Conservation (phyloP, 1,140 invertebrate genomes). For the Bombus pascuorum region DNA sequence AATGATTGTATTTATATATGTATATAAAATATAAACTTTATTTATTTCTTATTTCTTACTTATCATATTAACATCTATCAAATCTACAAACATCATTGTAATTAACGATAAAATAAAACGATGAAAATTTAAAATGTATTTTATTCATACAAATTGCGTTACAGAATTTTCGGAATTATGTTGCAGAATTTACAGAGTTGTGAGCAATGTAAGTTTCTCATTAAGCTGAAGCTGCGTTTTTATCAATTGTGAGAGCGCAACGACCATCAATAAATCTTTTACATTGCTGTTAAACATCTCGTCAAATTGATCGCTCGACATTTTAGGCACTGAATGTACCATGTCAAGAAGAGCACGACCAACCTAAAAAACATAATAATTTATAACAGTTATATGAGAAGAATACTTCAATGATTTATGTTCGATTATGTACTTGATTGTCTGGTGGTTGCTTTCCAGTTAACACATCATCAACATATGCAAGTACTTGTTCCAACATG, state of each 20-base stretch:
- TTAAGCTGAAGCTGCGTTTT: conserved; percentile 97
- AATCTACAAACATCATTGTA: not conserved
- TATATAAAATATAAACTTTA: conserved; percentile 32
- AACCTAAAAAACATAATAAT: conserved; percentile 79
- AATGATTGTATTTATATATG: conserved; percentile 3
- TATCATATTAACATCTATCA: not conserved
- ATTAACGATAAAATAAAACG: not conserved
- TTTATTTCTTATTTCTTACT: conserved; percentile 37
- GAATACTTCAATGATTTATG: not conserved
- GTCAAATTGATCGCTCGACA: conserved; percentile 94
- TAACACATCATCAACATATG: conserved; percentile 94
- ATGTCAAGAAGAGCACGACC: conserved; percentile 94
- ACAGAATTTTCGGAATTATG: conserved; percentile 8
- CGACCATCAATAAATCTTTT: conserved; percentile 98
- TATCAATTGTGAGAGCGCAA: conserved; percentile 97
- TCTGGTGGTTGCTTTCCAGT: conserved; percentile 88
- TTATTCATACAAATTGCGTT: conserved; percentile 30
- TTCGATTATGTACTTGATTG: conserved; percentile 83
- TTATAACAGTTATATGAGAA: not conserved
- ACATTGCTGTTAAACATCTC: conserved; percentile 98
- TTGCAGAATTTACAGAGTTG: conserved; percentile 83
- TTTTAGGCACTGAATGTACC: conserved; percentile 94
- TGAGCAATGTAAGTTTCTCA: conserved; percentile 94
- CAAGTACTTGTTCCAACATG: conserved; percentile 91
- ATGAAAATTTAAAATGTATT: conserved; percentile 29